Conservation (phyloP, 2,113 vertebrate genomes). For the Melanotaenia duboulayi region DNA sequence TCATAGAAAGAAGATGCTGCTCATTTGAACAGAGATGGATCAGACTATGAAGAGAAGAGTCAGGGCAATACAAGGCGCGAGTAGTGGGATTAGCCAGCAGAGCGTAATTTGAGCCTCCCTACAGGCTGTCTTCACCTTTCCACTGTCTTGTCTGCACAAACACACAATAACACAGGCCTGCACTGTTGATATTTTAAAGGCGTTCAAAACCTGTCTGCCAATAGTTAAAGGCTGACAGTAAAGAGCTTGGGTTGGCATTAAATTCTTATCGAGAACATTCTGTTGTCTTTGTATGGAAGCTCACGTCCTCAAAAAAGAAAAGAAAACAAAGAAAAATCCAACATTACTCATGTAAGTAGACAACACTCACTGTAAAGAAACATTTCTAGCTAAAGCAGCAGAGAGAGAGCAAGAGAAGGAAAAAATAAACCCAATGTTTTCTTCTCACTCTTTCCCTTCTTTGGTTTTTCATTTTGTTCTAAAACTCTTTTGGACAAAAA, state of each 20-base stretch:
- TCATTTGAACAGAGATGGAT: slow-evolving; percentile 18
- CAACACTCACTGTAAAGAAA: not conserved
- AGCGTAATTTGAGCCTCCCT: slow-evolving; percentile 60
- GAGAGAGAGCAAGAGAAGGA: not conserved
- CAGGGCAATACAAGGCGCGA: slow-evolving; percentile 27
- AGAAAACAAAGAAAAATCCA: not conserved
- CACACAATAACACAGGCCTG: slow-evolving; percentile 13
- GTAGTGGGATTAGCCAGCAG: slow-evolving; percentile 18
- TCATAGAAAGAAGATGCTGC: slow-evolving; percentile 25
- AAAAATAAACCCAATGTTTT: not conserved
- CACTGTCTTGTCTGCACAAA: slow-evolving; percentile 35
- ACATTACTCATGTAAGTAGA: not conserved
- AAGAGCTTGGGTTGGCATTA: slow-evolving; percentile 27
- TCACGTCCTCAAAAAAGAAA: not conserved
- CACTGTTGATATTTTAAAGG: slow-evolving; percentile 49
- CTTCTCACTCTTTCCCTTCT: not conserved
- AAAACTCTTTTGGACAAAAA: slow-evolving; percentile 14
- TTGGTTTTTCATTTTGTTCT: slow-evolving; percentile 2
- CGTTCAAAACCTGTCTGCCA: slow-evolving; percentile 34
- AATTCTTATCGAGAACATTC: slow-evolving; percentile 32
- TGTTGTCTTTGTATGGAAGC: not conserved
- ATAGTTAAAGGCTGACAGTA: slow-evolving; percentile 26
- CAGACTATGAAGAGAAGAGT: slow-evolving; percentile 34
- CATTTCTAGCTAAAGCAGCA: not conserved
- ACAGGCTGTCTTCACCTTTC: slow-evolving; percentile 51